Evolutionary conservation across 2,797 vertebrate species (phyloP), one percentile per base, ranked within the genome.

Genomic region (Muscicapa comitata): DNA sequence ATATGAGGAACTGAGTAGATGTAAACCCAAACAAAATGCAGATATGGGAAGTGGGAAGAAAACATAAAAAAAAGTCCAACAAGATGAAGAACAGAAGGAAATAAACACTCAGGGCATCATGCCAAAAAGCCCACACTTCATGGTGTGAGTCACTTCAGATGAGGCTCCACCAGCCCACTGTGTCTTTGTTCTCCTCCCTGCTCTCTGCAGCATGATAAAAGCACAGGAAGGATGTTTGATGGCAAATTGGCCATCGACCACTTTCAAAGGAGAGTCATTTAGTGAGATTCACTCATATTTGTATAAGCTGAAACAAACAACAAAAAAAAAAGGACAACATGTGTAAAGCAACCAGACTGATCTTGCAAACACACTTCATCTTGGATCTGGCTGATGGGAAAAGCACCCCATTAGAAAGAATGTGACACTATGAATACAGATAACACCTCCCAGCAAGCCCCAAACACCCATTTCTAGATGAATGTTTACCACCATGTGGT

Each of bases 241-340:
- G 82, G 86, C 81, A 93, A 83, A 79, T 73, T 93, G 84, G 81
- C 74, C 84, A 80, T 40, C 3, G 47, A 61, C 74, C 81, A 71
- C 80, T 95, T 95, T 96, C 88, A 95, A 86, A 94, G 92, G 68
- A 86, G 79, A 96, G 82, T 95, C 79, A 95, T 97, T 90, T 90
- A 91, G 93, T 67, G 79, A 97, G 54, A 62, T 67, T 87, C 86
- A 93, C 63, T 95, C 76, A 89, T 94, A 95, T 50, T 93, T 85
- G 92, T 89, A 95, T 73, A 68, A 91, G 79, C 68, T 82, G 67
- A 91, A 83, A 50, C 31, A 75, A 62, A 91, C 71, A 37, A 54
- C 21, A 25, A 35, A 24, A 70, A 45, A 65, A 89, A 63, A 42
- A 5, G 23, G 94, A 78, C 51, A 92, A 58, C 75, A 58, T 33